Percentiles rank a stretch among this genome's conserved stretches.
Evolutionary conservation across 2,797 vertebrate genomes (phyloP).

Genomic region (Carduelis carduelis): DNA sequence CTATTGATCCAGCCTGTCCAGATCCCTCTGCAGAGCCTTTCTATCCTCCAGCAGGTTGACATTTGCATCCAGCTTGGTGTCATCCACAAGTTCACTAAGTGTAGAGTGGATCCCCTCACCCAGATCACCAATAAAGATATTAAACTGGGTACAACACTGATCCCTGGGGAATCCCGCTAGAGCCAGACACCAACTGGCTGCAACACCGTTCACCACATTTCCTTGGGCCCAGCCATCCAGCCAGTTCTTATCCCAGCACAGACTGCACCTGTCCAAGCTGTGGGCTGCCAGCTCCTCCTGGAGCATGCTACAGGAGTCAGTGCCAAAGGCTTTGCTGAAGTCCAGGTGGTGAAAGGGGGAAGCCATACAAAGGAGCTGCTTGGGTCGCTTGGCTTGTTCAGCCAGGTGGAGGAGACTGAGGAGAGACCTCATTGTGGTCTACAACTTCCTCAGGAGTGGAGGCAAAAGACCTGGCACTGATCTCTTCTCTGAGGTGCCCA

Average conservation of each 20-base stretch:
- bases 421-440: not conserved
- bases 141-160: not conserved
- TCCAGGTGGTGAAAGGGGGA: not conserved
- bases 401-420: not conserved
- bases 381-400: not conserved
- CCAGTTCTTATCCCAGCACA: not conserved
- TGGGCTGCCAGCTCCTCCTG: not conserved
- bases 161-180: not conserved
- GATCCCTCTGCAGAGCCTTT: not conserved
- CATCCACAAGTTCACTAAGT: not conserved
- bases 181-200: not conserved
- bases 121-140: not conserved
- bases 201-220: accelerated
- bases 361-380: not conserved
- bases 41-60: not conserved
- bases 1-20: not conserved
- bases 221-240: not conserved
- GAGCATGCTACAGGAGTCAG: accelerated
- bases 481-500: not conserved
- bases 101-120: not conserved
- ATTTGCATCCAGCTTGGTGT: not conserved
- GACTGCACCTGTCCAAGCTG: not conserved
- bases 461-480: not conserved
- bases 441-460: not conserved
- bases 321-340: not conserved